Base-by-base conservation (phyloP, 1,140 invertebrate genomes). In the Cotesia typhae region DNA sequence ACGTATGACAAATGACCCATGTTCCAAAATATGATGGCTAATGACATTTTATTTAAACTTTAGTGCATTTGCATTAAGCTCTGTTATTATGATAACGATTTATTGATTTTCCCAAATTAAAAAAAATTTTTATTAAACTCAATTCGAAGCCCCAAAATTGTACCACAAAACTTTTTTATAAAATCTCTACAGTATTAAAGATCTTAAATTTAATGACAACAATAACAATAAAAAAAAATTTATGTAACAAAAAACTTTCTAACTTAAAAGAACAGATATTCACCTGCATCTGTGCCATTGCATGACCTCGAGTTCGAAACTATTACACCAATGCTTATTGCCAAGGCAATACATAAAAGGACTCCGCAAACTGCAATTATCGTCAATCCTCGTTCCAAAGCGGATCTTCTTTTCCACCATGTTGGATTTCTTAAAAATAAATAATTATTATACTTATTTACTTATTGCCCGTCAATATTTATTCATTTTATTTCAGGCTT, bases 351-450 rank as follows among this genome's bases (percentile, higher is more conserved):
- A 64, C 90, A 90, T 37, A 92, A 85, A 52, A 93, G 83, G 14
- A 91, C 82, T 36, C 91, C 88, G 68, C 92, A 88, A 35, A 89
- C 87, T 47, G 90, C 89, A 4, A 92, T 81, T 9, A 95, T 78
- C 71, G 93, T 91, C 74, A 96, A 85, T 57, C 91, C 88, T 76
- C 94, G 89, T 86, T 96, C 94, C 87, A 95, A 83, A 75, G 91
- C 88, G 10, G 93, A 94, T 75, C 94, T 88, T 73, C 94, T 89
- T 75, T 92, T 92, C 95, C 94, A 96, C 92, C 94, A 96, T 85
- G 93, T 94, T 78, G 94, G 94, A 84, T 94, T 94, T 87, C 94
- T 95, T 84, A 5, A 86, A 87, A 79, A 81, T 74, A 77, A 66
- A 64, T 55, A 20, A 4, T n/a, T 38, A 6, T 38, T 10, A 66